phyloP scores from a whole-genome alignment of 2,113 vertebrate genomes.

The Anguilla rostrata region DNA sequence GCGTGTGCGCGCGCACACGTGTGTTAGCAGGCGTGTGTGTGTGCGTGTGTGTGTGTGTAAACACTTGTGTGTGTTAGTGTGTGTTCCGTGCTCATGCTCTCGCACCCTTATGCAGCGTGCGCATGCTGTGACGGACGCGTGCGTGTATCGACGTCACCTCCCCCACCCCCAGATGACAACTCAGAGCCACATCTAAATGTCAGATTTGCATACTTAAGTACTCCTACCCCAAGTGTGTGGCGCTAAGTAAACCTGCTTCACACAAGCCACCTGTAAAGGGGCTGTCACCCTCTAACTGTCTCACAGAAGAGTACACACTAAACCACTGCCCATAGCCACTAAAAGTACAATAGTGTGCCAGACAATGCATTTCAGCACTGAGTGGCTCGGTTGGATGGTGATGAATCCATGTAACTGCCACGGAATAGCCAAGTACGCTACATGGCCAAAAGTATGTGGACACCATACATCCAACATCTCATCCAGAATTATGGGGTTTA shows the following conservation, averaged over 20 bases:
- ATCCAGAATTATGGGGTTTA: too few relatives aligned
- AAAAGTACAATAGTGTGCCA: not conserved
- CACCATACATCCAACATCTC: not conserved
- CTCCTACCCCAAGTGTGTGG: not conserved
- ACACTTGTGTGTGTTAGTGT: slow-evolving; percentile 3
- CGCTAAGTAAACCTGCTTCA: not conserved
- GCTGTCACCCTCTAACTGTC: not conserved
- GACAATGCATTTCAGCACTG: not conserved
- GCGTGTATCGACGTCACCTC: not conserved
- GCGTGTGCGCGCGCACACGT: too few relatives aligned
- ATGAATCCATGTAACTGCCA: not conserved
- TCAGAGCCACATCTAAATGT: not conserved
- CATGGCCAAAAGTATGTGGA: too few relatives aligned
- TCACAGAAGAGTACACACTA: not conserved
- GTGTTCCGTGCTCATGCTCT: not conserved
- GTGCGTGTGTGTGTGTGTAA: not conserved
- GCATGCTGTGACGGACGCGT: not conserved
- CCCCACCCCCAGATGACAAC: too few relatives aligned
- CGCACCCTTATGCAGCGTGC: not conserved
- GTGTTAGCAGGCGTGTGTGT: not conserved
- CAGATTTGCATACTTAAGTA: not conserved
- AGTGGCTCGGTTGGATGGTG: not conserved
- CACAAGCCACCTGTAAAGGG: not conserved
- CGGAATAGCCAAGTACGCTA: not conserved
- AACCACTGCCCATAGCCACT: not conserved